Conservation (phyloP, 2,888 invertebrate genomes). For the Oeneis ivallda region DNA sequence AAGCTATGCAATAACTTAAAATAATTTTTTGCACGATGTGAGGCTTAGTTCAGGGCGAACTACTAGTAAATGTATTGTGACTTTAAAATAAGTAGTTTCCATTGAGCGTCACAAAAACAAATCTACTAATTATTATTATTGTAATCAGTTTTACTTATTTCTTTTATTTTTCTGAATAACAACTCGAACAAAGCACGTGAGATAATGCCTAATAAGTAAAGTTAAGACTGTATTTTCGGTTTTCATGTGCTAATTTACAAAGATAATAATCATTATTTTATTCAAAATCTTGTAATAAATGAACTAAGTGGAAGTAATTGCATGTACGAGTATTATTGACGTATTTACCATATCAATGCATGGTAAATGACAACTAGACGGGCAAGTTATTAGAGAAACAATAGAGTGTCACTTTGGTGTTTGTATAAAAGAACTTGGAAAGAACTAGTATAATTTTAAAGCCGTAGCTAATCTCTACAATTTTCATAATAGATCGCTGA, state of each 20-base stretch:
- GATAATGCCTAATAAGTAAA: neutral
- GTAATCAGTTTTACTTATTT: neutral
- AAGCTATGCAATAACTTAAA: too few species aligned
- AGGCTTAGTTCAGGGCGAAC: too few species aligned
- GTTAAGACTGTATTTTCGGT: neutral
- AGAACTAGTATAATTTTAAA: conserved; percentile 16
- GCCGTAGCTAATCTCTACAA: conserved; percentile 25
- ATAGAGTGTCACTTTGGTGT: conserved; percentile 18
- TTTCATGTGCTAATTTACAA: neutral
- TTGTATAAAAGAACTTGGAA: conserved; percentile 20
- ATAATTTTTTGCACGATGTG: too few species aligned
- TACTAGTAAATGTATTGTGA: too few species aligned
- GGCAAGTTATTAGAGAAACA: conserved; percentile 19
- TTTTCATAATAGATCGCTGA: conserved; percentile 11
- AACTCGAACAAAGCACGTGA: neutral
- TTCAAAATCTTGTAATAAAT: conserved; percentile 5
- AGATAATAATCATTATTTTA: neutral
- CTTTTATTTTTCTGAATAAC: neutral
- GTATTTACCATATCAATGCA: conserved; percentile 30
- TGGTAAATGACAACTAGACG: conserved; percentile 25
- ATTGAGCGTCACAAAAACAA: too few species aligned
- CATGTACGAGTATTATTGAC: conserved; percentile 28
- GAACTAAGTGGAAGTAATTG: neutral
- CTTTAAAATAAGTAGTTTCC: too few species aligned
- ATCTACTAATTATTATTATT: too few species aligned